These are phyloP conservation scores for Acrocyrtus sp. DNA, from an alignment of 2,888 invertebrate genomes.

Conservation along the genomic window DNA sequence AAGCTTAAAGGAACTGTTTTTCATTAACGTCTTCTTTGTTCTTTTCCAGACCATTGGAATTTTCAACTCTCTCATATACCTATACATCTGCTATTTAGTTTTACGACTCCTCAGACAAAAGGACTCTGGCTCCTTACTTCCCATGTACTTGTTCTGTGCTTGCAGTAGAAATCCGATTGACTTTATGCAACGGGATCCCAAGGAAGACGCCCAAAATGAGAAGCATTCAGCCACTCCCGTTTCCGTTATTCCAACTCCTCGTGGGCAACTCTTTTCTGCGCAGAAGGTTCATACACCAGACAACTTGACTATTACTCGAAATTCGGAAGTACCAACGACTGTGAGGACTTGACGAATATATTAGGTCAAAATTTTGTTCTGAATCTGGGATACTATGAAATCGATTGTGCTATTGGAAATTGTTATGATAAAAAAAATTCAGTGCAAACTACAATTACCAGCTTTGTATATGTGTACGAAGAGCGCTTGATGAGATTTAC, in stretches of 20 bases:
- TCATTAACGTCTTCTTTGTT: constrained; percentile 1
- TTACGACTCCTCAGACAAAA: constrained; percentile 44
- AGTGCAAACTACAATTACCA: too few species aligned
- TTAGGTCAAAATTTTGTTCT: too few species aligned
- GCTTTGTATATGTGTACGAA: too few species aligned
- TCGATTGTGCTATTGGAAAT: too few species aligned
- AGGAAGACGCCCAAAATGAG: constrained; percentile 8
- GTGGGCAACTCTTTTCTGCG: constrained; percentile 30
- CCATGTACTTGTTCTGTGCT: constrained; percentile 53
- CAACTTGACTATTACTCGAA: constrained; percentile 11
- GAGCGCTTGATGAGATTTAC: too few species aligned
- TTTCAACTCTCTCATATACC: constrained; percentile 52
- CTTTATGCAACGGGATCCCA: constrained; percentile 15
- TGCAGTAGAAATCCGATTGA: constrained; percentile 45
- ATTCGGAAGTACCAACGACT: constrained; percentile 22
- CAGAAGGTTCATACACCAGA: constrained; percentile 24
- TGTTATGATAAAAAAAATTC: too few species aligned
- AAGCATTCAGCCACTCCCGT: constrained; percentile 29
- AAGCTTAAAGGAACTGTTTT: background rate
- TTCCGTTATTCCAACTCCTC: constrained; percentile 23
- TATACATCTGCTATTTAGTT: constrained; percentile 51
- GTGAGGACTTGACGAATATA: too few species aligned
- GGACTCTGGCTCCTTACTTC: constrained; percentile 28
- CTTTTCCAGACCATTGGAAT: constrained; percentile 51
- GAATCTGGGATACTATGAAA: too few species aligned